Evolutionary conservation across 2,113 vertebrate genomes (phyloP).

Genomic region (Petaurus breviceps): DNA sequence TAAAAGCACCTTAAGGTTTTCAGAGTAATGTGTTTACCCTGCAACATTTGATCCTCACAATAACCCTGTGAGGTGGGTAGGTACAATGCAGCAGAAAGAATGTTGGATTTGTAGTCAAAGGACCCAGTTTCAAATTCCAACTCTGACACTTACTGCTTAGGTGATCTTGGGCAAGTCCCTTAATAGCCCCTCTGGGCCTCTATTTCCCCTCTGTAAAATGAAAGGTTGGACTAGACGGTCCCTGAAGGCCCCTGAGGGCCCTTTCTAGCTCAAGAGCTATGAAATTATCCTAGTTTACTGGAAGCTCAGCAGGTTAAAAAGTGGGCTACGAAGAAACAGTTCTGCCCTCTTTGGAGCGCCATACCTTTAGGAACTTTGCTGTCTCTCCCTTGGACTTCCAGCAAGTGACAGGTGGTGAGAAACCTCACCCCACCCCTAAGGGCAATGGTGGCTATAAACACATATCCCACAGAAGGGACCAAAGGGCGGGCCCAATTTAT

Average conservation of each 20-base stretch:
- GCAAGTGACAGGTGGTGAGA: not conserved
- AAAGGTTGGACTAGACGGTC: not conserved
- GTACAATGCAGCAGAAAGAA: not conserved
- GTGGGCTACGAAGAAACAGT: not conserved
- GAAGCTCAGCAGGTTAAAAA: not conserved
- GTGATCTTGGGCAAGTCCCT: not conserved
- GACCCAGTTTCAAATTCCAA: not conserved
- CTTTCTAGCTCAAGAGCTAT: not conserved
- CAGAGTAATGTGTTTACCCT: not conserved
- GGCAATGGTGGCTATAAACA: not conserved
- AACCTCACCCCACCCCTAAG: not conserved
- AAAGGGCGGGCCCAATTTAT: not conserved
- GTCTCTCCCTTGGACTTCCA: not conserved
- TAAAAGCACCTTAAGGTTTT: not conserved
- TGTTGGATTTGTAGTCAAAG: not conserved
- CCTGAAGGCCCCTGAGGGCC: too few species aligned
- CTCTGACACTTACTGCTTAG: not conserved
- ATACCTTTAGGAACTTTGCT: not conserved
- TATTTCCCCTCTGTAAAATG: not conserved
- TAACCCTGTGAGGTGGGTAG: not conserved
- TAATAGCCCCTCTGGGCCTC: not conserved
- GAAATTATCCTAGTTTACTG: too few species aligned
- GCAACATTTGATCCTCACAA: not conserved
- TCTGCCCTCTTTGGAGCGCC: not conserved
- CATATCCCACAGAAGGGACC: not conserved